These are phyloP conservation scores for Monopterus albus DNA, from an alignment of 2,113 vertebrate genomes.

Conservation along the genomic window DNA sequence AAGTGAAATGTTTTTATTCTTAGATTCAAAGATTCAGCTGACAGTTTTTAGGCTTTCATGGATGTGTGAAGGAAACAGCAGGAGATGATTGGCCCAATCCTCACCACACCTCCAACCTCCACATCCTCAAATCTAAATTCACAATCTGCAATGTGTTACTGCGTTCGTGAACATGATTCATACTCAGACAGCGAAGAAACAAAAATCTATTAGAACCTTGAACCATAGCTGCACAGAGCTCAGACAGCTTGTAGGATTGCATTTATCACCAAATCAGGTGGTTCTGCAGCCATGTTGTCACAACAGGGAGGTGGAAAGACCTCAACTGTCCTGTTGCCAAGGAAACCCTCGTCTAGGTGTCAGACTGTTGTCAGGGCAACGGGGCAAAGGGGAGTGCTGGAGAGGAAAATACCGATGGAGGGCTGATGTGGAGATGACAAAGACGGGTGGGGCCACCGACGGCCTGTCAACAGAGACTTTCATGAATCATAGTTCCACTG, in stretches of 20 bases:
- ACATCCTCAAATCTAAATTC: not conserved
- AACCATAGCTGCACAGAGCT: too few species aligned
- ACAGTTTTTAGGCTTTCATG: not conserved
- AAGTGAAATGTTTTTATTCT: too few species aligned
- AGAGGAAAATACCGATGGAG: constrained; percentile 18
- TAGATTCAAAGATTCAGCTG: too few species aligned
- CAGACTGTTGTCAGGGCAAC: constrained; percentile 72
- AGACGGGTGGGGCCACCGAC: constrained; percentile 39
- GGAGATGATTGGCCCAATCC: not conserved
- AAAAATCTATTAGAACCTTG: not conserved
- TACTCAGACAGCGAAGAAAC: not conserved
- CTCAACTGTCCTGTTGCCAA: constrained; percentile 47
- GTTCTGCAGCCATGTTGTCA: too few species aligned
- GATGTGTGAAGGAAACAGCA: not conserved
- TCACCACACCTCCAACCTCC: not conserved
- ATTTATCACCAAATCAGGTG: too few species aligned
- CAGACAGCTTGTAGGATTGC: too few species aligned
- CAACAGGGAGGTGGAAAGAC: constrained; percentile 11
- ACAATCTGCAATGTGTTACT: not conserved
- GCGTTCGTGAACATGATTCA: too few species aligned
- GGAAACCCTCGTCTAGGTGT: constrained; percentile 55
- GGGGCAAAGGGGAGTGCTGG: constrained; percentile 18
- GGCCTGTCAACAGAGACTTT: not conserved
- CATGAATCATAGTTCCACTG: not conserved
- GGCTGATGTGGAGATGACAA: constrained; percentile 45